A percentile compares a stretch with the other conserved stretches of the same genome.
phyloP scores from a whole-genome alignment of 2,113 vertebrate species.

The Rhegmatorhina hoffmannsi region DNA sequence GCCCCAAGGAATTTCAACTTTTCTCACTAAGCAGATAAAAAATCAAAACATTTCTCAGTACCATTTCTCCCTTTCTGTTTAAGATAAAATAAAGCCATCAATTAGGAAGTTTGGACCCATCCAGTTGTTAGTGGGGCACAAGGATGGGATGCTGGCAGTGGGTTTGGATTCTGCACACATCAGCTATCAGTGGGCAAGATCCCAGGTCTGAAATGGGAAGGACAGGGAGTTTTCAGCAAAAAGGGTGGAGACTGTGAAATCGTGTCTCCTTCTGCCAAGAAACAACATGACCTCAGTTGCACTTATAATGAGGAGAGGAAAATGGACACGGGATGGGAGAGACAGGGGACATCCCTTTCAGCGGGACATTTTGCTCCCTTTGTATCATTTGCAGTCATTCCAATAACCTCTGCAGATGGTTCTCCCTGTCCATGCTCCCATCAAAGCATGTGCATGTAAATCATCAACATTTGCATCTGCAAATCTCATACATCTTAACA shows the following conservation, averaged over 20 bases:
- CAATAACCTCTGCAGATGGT: not conserved
- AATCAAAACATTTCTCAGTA: not conserved
- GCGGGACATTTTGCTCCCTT: not conserved
- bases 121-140: not conserved
- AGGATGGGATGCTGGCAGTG: not conserved
- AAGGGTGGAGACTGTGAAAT: not conserved
- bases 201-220: not conserved
- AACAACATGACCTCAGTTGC: not conserved
- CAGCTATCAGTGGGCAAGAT: not conserved
- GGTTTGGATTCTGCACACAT: not conserved
- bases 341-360: not conserved
- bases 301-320: not conserved
- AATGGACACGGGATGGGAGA: not conserved
- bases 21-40: not conserved
- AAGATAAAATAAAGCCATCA: not conserved
- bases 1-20: not conserved
- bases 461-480: not conserved
- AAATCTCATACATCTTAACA: too few relatives aligned
- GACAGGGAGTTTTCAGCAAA: not conserved
- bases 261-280: not conserved
- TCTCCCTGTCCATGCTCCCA: not conserved
- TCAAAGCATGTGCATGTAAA: not conserved
- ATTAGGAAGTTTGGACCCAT: not conserved
- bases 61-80: slow-evolving; percentile 24
- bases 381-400: not conserved